phyloP scores from a whole-genome alignment of 1,140 invertebrate species.

The Philopotamus ludificatus region DNA sequence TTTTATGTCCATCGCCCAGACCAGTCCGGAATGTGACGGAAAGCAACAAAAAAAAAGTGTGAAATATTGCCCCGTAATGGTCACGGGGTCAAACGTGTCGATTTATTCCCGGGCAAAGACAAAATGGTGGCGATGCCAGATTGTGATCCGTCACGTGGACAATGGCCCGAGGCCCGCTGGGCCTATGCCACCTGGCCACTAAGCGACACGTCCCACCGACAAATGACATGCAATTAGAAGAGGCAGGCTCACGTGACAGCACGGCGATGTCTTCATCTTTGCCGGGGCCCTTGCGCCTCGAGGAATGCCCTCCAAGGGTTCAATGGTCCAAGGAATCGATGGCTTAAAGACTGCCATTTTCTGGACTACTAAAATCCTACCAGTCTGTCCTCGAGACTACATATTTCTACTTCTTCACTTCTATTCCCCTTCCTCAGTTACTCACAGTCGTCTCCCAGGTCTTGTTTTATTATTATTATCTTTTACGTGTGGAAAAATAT shows the following conservation, averaged over 20 bases:
- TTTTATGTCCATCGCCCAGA: too few relatives aligned
- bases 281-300: background rate
- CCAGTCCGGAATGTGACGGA: too few relatives aligned
- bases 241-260: conserved; percentile 12
- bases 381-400: background rate
- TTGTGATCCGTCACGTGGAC: conserved; percentile 27
- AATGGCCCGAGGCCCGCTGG: conserved; percentile 22
- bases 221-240: conserved; percentile 32
- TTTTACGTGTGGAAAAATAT: too few relatives aligned
- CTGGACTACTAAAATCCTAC: background rate
- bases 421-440: too few relatives aligned
- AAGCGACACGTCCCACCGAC: conserved; percentile 7
- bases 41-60: background rate
- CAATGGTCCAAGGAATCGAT: background rate
- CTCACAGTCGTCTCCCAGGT: too few relatives aligned
- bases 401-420: too few relatives aligned
- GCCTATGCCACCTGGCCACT: conserved; percentile 21
- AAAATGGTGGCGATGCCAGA: conserved; percentile 8
- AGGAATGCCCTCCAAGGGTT: background rate
- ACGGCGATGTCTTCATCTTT: conserved; percentile 14
- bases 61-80: background rate
- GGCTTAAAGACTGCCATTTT: background rate
- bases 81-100: background rate
- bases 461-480: too few relatives aligned
- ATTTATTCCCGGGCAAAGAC: background rate